These are phyloP conservation scores for Cantharis lateralis DNA, from an alignment of 2,888 invertebrate species.

Conservation along the genomic window DNA sequence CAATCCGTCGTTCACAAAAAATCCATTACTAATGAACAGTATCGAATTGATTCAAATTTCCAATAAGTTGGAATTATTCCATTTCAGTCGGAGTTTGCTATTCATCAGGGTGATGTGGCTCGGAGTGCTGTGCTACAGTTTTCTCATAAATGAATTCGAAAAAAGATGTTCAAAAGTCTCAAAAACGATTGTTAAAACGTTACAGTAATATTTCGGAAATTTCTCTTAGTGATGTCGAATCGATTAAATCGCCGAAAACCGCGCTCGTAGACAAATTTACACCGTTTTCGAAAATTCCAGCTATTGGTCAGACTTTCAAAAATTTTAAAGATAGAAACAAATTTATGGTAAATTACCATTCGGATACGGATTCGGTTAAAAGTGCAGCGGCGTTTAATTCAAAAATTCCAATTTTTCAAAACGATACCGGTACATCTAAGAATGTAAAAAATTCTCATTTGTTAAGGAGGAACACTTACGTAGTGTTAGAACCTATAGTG, in stretches of 20 bases:
- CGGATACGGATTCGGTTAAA: conserved; percentile 16
- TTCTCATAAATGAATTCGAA: conserved; percentile 10
- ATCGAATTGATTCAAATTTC: neutral
- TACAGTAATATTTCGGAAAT: conserved; percentile 6
- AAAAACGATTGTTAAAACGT: conserved; percentile 9
- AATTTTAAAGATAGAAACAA: conserved; percentile 9
- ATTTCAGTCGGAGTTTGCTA: neutral
- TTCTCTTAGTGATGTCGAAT: conserved; percentile 6
- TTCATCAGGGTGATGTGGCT: neutral
- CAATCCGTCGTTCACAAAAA: neutral
- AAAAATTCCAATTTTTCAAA: conserved; percentile 20
- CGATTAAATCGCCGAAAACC: neutral
- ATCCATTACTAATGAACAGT: neutral
- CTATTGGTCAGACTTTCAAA: conserved; percentile 16
- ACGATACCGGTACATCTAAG: neutral
- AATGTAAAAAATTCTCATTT: conserved; percentile 9
- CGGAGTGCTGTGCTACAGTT: neutral
- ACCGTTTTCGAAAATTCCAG: conserved; percentile 22
- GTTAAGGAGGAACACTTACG: conserved; percentile 20
- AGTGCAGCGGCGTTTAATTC: neutral
- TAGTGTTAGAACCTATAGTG: conserved; percentile 15
- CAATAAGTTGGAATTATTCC: neutral
- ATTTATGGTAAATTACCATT: conserved; percentile 16
- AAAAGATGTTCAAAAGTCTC: conserved; percentile 1
- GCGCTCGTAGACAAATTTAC: conserved; percentile 12